phyloP scores from a whole-genome alignment of 2,113 vertebrate species.

The Poicephalus gulielmi region DNA sequence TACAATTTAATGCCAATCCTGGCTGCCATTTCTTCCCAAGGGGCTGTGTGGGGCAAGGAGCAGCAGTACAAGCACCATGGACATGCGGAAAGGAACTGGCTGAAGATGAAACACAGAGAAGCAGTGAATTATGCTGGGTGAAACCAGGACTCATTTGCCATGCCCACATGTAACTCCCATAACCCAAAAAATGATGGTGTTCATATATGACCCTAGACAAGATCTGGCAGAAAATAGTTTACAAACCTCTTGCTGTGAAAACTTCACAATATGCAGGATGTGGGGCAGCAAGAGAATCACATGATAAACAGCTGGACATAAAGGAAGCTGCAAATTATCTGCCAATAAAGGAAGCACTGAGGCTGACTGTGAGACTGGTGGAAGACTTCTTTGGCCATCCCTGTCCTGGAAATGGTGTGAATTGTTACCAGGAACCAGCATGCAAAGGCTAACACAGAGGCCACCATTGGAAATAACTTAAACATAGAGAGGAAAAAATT shows the following conservation, averaged over 20 bases:
- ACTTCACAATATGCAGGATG: not conserved
- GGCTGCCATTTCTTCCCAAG: not conserved
- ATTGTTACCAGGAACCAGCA: not conserved
- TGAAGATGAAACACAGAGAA: not conserved
- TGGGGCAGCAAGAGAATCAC: not conserved
- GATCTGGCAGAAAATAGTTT: not conserved
- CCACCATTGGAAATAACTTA: slow-evolving; percentile 4
- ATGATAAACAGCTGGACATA: not conserved
- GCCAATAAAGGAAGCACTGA: not conserved
- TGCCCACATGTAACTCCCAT: not conserved
- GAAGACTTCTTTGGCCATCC: not conserved
- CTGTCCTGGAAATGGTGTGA: not conserved
- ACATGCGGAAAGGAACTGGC: fast-evolving
- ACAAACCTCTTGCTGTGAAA: not conserved
- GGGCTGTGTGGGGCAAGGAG: not conserved
- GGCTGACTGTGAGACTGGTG: not conserved
- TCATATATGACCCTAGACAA: fast-evolving
- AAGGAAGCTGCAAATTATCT: not conserved
- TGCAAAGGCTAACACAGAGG: slow-evolving; percentile 16
- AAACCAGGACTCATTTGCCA: not conserved
- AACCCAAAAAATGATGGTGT: not conserved
- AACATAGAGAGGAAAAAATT: slow-evolving; percentile 34
- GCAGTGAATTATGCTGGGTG: not conserved
- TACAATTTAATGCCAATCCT: fast-evolving
- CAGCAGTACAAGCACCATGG: fast-evolving